phyloP scores from a whole-genome alignment of 64 coral and sea anemone genomes.

The Trachythela sp. region DNA sequence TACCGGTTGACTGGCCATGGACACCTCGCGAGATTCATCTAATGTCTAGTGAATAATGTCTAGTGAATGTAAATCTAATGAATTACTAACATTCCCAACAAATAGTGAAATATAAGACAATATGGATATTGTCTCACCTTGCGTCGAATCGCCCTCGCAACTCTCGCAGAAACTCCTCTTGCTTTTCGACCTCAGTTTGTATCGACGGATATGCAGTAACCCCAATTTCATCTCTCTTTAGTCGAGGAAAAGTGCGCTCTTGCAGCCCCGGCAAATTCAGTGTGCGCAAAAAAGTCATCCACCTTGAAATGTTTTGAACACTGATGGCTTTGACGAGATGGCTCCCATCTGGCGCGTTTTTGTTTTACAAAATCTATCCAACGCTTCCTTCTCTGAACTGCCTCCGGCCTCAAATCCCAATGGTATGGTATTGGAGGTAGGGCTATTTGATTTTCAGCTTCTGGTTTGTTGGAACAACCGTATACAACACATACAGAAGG shows the following conservation, averaged over 20 bases:
- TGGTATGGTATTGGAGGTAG: not conserved
- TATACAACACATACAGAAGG: conserved; percentile 12
- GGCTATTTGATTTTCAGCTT: not conserved
- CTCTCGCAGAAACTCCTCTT: not conserved
- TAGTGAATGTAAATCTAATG: too few species aligned
- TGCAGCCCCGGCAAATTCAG: not conserved
- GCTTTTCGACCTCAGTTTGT: not conserved
- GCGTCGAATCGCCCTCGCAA: not conserved
- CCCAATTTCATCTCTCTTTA: not conserved
- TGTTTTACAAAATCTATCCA: not conserved
- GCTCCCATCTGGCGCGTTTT: not conserved
- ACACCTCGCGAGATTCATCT: too few species aligned
- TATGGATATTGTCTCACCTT: conserved; percentile 14
- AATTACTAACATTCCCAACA: too few species aligned
- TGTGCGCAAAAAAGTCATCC: not conserved
- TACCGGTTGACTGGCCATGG: too few species aligned
- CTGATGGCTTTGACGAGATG: not conserved
- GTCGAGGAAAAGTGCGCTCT: not conserved
- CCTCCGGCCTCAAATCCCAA: not conserved
- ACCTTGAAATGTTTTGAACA: not conserved
- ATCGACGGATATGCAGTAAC: not conserved
- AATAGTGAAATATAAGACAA: too few species aligned
- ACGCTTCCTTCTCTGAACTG: not conserved
- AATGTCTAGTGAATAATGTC: too few species aligned
- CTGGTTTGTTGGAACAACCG: not conserved